Evolutionary conservation across 2,888 invertebrate genomes (phyloP).

Genomic region (Mycalesis mineus): DNA sequence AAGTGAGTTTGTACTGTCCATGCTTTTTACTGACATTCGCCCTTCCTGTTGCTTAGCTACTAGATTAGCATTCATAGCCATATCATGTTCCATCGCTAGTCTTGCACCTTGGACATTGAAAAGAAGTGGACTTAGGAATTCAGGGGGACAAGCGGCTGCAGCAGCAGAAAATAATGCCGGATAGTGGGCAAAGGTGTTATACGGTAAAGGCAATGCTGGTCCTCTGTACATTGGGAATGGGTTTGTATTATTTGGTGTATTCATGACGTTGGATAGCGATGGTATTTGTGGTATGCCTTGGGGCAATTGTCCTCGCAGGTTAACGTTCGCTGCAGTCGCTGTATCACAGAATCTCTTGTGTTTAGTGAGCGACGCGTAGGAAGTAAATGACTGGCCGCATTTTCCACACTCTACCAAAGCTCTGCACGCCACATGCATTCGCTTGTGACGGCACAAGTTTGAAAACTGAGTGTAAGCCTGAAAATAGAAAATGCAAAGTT

Average conservation of each 20-base stretch:
- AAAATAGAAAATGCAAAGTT: constrained; percentile 44
- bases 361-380: constrained; percentile 93
- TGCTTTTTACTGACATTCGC: constrained; percentile 65
- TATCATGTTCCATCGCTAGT: constrained; percentile 72
- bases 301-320: constrained; percentile 67
- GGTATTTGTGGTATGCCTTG: constrained; percentile 65
- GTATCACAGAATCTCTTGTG: constrained; percentile 98
- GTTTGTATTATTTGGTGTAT: constrained; percentile 66
- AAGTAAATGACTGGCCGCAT: constrained; percentile 95
- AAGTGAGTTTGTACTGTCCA: constrained; percentile 64
- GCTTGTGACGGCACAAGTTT: constrained; percentile 99
- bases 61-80: constrained; percentile 74
- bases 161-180: constrained; percentile 76
- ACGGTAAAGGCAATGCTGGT: constrained; percentile 80
- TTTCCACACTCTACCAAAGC: constrained; percentile 95
- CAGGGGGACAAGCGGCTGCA: constrained; percentile 75
- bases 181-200: constrained; percentile 81
- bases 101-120: constrained; percentile 80
- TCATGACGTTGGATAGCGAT: constrained; percentile 65
- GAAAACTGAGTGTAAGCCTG: constrained; percentile 99
- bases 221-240: constrained; percentile 86
- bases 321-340: constrained; percentile 72
- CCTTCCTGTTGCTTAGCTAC: constrained; percentile 71
- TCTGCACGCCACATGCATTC: constrained; percentile 98
- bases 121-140: constrained; percentile 81